These are phyloP conservation scores for Lycocorax pyrrhopterus DNA, from an alignment of 2,113 vertebrate genomes.

Conservation along the genomic window DNA sequence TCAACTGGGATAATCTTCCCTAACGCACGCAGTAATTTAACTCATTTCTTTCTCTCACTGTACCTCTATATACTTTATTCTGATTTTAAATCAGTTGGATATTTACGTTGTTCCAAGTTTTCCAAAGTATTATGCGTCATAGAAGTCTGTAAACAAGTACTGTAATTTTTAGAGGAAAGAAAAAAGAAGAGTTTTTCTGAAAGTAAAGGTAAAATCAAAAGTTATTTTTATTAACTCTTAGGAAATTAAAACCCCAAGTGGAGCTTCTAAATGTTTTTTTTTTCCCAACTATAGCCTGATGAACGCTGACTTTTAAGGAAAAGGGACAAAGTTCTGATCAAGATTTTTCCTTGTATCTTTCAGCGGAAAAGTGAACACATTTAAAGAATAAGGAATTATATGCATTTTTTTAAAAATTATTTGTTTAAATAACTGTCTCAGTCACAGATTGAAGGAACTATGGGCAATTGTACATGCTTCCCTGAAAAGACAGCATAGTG, in stretches of 20 bases:
- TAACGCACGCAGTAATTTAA: background rate
- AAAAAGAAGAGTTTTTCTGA: background rate
- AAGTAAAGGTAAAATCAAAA: background rate
- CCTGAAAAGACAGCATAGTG: background rate
- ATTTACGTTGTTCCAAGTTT: background rate
- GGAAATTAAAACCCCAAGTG: background rate
- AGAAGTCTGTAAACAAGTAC: background rate
- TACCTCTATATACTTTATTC: background rate
- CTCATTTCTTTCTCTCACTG: background rate
- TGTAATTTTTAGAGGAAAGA: background rate
- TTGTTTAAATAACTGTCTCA: background rate
- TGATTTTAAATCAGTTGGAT: background rate
- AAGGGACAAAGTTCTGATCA: background rate
- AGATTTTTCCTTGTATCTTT: background rate
- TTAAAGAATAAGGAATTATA: background rate
- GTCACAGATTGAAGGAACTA: background rate
- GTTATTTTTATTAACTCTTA: background rate
- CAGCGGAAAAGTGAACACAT: background rate
- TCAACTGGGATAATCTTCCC: background rate
- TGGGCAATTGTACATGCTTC: background rate
- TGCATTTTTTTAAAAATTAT: background rate
- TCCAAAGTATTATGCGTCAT: background rate
- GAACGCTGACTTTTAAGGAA: background rate
- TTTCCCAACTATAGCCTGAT: background rate
- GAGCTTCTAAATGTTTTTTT: background rate